phyloP scores from a whole-genome alignment of 2,113 vertebrate genomes.

The Phaethornis superciliosus region DNA sequence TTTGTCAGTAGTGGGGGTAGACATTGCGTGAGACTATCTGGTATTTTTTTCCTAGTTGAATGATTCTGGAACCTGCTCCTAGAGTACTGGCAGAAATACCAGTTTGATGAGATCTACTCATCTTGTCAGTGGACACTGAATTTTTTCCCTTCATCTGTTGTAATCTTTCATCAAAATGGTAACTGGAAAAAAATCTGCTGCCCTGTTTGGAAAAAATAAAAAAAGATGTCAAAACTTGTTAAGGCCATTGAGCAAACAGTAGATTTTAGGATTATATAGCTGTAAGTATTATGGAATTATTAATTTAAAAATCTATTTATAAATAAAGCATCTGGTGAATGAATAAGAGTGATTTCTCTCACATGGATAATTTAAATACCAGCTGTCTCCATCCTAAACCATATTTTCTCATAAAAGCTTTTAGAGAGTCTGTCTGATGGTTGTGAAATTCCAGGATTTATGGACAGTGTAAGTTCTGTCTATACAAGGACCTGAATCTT shows the following conservation, averaged over 20 bases:
- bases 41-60: not conserved
- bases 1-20: not conserved
- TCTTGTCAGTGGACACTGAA: not conserved
- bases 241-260: conserved; percentile 38
- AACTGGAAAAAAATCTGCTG: conserved; percentile 37
- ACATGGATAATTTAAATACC: conserved; percentile 72
- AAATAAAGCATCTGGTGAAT: conserved; percentile 70
- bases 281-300: conserved; percentile 65
- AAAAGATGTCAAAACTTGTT: conserved; percentile 43
- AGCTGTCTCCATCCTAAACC: conserved; percentile 59
- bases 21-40: not conserved
- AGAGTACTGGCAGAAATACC: not conserved
- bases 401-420: conserved; percentile 75
- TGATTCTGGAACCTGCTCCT: not conserved
- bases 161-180: conserved; percentile 16
- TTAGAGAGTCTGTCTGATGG: conserved; percentile 52
- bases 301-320: conserved; percentile 71
- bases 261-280: conserved; percentile 35
- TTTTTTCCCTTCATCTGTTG: not conserved
- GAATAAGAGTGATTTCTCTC: conserved; percentile 71
- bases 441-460: conserved; percentile 64
- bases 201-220: conserved; percentile 42
- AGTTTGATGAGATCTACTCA: not conserved
- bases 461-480: not conserved
- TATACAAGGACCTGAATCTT: conserved; percentile 29